Percentiles rank a stretch among this genome's conserved stretches.
Evolutionary conservation across 1,140 invertebrate species (phyloP).

Genomic region (Oppia nitens): DNA sequence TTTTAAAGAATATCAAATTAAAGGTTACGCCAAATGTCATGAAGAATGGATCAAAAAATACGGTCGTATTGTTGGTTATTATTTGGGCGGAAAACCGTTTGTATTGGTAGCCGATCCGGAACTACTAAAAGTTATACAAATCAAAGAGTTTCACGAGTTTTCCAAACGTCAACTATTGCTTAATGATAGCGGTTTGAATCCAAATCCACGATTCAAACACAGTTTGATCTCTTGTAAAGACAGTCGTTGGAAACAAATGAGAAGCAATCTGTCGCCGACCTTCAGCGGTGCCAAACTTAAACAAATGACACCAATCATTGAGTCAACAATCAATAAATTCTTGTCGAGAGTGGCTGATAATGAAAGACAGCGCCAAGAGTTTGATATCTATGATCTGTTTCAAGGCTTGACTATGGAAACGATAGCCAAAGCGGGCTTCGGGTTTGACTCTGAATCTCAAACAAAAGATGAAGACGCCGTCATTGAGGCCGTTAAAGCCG

Average conservation of each 20-base stretch:
- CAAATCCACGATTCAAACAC: constrained; percentile 7
- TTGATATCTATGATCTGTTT: constrained; percentile 27
- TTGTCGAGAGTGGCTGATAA: constrained; percentile 21
- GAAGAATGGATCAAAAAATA: constrained; percentile 26
- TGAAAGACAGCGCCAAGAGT: constrained; percentile 17
- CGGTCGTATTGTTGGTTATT: constrained; percentile 28
- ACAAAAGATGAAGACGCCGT: constrained; percentile 13
- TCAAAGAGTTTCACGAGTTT: constrained; percentile 28
- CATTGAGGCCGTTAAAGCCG: constrained; percentile 8
- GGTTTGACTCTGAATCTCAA: constrained; percentile 22
- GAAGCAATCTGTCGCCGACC: constrained; percentile 33
- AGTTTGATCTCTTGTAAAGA: constrained; percentile 20
- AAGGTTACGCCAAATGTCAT: constrained; percentile 20
- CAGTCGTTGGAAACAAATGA: constrained; percentile 33
- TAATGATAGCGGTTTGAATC: background rate
- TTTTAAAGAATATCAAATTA: constrained; percentile 9
- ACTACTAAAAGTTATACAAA: constrained; percentile 27
- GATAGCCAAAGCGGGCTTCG: constrained; percentile 34
- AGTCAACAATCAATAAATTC: constrained; percentile 24
- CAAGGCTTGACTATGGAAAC: constrained; percentile 34
- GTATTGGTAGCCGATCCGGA: constrained; percentile 27
- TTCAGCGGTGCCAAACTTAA: constrained; percentile 36
- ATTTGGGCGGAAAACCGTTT: constrained; percentile 24
- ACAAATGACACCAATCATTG: constrained; percentile 27
- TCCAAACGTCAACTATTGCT: constrained; percentile 20